A percentile compares a stretch with the other conserved stretches of the same genome.
Conservation (phyloP, 2,113 vertebrate genomes). For the Pontoporia blainvillei region DNA sequence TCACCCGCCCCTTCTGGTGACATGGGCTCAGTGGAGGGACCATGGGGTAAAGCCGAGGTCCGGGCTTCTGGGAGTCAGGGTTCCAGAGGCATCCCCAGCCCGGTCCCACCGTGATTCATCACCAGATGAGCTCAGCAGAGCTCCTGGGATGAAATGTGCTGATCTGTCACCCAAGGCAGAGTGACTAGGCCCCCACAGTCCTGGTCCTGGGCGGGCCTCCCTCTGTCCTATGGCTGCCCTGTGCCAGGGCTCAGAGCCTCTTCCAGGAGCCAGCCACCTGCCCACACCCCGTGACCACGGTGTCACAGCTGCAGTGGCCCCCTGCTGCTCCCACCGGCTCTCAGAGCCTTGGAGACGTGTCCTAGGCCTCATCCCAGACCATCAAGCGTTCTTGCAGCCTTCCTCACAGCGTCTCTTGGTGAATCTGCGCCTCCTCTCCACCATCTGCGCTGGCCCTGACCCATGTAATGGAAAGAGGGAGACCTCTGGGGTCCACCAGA, state of each 20-base stretch:
- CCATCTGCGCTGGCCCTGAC: background rate
- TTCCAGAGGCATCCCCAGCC: background rate
- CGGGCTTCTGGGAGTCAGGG: background rate
- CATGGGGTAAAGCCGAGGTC: rapidly evolving
- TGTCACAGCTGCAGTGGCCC: background rate
- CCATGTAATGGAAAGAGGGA: background rate
- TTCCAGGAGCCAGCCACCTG: background rate
- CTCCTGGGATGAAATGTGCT: background rate
- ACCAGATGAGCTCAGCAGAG: background rate
- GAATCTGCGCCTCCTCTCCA: background rate
- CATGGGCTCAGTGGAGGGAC: background rate
- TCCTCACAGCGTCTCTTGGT: too few species aligned
- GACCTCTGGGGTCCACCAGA: background rate
- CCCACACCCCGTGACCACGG: rapidly evolving
- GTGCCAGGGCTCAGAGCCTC: background rate
- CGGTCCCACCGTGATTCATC: background rate
- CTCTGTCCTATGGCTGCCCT: background rate
- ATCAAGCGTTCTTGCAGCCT: background rate
- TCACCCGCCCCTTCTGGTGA: too few species aligned
- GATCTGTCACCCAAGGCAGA: background rate
- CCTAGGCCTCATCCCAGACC: background rate
- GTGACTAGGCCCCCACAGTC: background rate
- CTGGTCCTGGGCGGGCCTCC: background rate
- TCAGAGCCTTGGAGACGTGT: background rate
- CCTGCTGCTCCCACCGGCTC: background rate